Evolutionary conservation across 2,888 invertebrate genomes (phyloP), one percentile per base, ranked within the genome.

Genomic region (Agrochola circellaris): DNA sequence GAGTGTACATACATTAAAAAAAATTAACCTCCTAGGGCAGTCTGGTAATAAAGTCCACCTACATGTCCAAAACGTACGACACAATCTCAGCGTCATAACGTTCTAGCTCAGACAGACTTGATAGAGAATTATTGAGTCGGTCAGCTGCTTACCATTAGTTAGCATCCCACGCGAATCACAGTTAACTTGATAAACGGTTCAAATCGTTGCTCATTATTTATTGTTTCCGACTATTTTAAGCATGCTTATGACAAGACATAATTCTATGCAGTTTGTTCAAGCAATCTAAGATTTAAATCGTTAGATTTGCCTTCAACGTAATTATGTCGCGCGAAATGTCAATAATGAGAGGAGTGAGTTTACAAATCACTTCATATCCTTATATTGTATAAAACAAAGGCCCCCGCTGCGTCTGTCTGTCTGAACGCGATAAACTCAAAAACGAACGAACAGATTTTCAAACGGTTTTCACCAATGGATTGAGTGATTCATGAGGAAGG

Each of bases 161-260:
- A n/a, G 8, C n/a, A 26, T 82, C 82, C 82, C 76, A 85, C 82
- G 56, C 64, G 38, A 85, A 61, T 75, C 76, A 76, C 60, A 51
- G 71, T 71, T 65, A 85, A 82, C 82, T 65, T 17, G 34, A 56
- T 82, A 82, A 82, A 61, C 60, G 75, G 70, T 85, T 75, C 58
- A 42, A 73, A 71, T 64, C 13, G 15, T 26, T 56, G 66, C 69
- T 58, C n/a, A 17, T 48, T 61, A 45, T 26, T 69, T 82, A 73
- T 26, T 0, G 60, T 61, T 66, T 51, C 64, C 48, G 48, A 69
- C 54, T 17, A 54, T 42, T 58, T 56, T 20, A 26, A 34, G 17
- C 1, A 9, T 7, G 17, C 23, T 51, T 23, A 69, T 42, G 17
- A 48, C n/a, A 13, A 13, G n/a, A 56, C 38, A 30, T 56, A 34